Conservation (phyloP, 1,140 invertebrate genomes). For the Chrysoperla carnea region DNA sequence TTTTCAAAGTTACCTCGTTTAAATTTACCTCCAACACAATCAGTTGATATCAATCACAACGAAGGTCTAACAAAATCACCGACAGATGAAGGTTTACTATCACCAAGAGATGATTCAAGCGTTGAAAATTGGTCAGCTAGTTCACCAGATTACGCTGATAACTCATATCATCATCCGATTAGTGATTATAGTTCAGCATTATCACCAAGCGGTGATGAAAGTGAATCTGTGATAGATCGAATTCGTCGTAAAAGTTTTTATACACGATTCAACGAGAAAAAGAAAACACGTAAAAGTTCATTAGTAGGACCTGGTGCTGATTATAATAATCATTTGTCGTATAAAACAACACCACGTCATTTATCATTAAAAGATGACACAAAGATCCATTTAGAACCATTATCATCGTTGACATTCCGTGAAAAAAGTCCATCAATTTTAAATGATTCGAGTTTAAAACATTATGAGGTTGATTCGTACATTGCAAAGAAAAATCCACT, state of each 20-base stretch:
- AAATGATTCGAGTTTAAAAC: too few relatives aligned
- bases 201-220: slow-evolving; percentile 28
- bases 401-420: background rate
- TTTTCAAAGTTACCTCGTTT: slow-evolving; percentile 38
- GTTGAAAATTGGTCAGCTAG: slow-evolving; percentile 51
- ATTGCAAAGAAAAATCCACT: too few relatives aligned
- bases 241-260: slow-evolving; percentile 80
- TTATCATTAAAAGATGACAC: background rate
- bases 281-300: slow-evolving; percentile 37
- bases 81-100: slow-evolving; percentile 25
- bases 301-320: slow-evolving; percentile 31
- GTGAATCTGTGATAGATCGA: slow-evolving; percentile 48
- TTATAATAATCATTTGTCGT: background rate
- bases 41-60: slow-evolving; percentile 24
- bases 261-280: slow-evolving; percentile 67
- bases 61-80: slow-evolving; percentile 24
- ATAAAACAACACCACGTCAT: background rate
- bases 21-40: slow-evolving; percentile 23
- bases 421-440: background rate
- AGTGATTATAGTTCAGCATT: slow-evolving; percentile 26
- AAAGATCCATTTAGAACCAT: background rate
- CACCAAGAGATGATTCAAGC: slow-evolving; percentile 40
- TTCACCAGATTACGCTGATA: slow-evolving; percentile 35
- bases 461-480: too few relatives aligned
- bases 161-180: slow-evolving; percentile 14